Evolutionary conservation across 2,113 vertebrate species (phyloP).

Genomic region (Oncorhynchus kisutch): DNA sequence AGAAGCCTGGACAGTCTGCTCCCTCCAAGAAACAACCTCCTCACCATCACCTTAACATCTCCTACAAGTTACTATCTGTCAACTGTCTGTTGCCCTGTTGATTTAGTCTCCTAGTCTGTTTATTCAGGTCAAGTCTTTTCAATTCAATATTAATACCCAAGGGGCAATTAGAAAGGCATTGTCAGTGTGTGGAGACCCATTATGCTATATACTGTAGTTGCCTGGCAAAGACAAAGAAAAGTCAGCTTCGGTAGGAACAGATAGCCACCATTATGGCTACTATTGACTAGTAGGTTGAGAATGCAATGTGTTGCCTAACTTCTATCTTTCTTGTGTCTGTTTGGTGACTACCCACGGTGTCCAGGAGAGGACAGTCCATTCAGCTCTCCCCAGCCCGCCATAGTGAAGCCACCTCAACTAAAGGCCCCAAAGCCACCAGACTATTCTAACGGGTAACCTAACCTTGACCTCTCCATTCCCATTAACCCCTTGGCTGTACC

Average conservation of each 20-base stretch:
- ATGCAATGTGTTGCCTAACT: neutral
- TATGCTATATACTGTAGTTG: too few relatives aligned
- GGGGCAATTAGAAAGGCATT: too few relatives aligned
- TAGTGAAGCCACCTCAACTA: neutral
- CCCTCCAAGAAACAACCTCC: neutral
- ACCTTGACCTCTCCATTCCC: too few relatives aligned
- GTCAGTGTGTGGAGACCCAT: too few relatives aligned
- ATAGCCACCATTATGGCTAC: too few relatives aligned
- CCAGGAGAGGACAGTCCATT: conserved; percentile 52
- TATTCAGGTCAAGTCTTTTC: too few relatives aligned
- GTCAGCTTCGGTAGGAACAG: too few relatives aligned
- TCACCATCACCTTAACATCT: neutral
- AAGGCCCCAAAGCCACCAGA: neutral
- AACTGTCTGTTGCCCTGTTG: too few relatives aligned
- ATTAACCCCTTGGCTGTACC: neutral
- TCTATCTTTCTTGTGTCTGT: neutral
- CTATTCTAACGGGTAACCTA: neutral
- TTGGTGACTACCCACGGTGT: neutral
- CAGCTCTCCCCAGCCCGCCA: neutral
- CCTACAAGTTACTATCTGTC: neutral
- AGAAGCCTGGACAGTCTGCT: neutral
- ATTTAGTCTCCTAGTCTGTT: too few relatives aligned
- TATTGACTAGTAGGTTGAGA: neutral
- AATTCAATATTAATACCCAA: too few relatives aligned
- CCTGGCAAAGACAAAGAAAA: too few relatives aligned